phyloP scores from a whole-genome alignment of 2,888 invertebrate species.

The Escarpia spicata region DNA sequence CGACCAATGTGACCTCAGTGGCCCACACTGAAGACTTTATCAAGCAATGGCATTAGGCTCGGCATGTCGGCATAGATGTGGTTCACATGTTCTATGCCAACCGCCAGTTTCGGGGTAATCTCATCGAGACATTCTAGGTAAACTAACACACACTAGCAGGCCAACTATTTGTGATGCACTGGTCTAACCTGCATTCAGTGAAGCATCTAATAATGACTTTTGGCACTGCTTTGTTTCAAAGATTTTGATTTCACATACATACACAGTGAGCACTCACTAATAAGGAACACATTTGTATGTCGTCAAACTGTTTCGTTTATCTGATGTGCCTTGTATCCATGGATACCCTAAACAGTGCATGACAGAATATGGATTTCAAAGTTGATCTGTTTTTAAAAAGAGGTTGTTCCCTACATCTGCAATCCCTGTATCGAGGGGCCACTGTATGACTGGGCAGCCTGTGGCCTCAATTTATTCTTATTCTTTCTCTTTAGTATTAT shows the following conservation, averaged over 20 bases:
- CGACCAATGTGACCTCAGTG: background rate
- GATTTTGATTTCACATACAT: background rate
- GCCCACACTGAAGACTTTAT: background rate
- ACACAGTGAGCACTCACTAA: background rate
- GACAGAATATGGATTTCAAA: no score
- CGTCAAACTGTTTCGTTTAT: no score
- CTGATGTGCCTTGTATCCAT: no score
- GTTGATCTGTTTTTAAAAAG: no score
- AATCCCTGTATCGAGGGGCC: no score
- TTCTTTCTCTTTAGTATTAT: no score
- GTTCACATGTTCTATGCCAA: background rate
- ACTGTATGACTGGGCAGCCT: no score
- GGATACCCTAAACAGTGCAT: no score
- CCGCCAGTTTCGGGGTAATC: background rate
- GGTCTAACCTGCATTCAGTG: background rate
- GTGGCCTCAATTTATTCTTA: no score
- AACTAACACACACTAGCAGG: background rate
- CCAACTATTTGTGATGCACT: background rate
- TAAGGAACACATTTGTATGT: no score
- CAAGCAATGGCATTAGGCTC: slow-evolving; percentile 4
- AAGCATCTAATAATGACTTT: background rate
- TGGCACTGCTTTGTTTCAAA: background rate
- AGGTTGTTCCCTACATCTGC: no score
- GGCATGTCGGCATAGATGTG: background rate
- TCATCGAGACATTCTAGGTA: background rate